Evolutionary conservation across 2,888 invertebrate genomes (phyloP).

Genomic region (Silvanus unidentatus): DNA sequence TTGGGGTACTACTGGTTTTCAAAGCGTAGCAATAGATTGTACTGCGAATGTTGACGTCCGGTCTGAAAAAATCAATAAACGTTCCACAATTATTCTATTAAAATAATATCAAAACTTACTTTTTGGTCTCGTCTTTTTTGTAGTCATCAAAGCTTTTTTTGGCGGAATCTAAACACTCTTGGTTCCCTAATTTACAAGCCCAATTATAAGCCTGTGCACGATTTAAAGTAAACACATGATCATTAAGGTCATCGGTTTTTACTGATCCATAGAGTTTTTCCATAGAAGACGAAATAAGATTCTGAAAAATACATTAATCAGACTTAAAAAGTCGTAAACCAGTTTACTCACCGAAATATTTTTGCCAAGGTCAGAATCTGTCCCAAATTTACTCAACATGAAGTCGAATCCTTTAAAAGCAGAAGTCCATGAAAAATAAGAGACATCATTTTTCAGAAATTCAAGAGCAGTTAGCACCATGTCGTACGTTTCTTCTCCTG

Average conservation of each 20-base stretch:
- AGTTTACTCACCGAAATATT: conserved; percentile 17
- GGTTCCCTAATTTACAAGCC: conserved; percentile 58
- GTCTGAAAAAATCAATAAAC: no score
- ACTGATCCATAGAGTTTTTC: conserved; percentile 47
- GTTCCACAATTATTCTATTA: no score
- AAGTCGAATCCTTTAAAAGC: conserved; percentile 41
- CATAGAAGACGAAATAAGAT: conserved; percentile 37
- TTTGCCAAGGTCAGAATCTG: conserved; percentile 16
- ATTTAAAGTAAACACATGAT: conserved; percentile 54
- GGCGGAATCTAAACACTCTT: conserved; percentile 52
- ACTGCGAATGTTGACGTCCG: not conserved
- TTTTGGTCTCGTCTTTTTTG: not conserved
- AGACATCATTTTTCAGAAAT: conserved; percentile 61
- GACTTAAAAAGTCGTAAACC: not conserved
- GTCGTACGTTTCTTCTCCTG: conserved; percentile 48
- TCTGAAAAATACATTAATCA: not conserved
- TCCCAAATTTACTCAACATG: conserved; percentile 20
- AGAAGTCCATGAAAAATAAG: conserved; percentile 70
- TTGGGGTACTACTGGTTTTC: conserved; percentile 50
- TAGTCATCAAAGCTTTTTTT: conserved; percentile 14
- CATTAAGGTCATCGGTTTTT: conserved; percentile 42
- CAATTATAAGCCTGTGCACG: conserved; percentile 55
- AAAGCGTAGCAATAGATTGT: conserved; percentile 70
- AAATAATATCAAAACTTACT: no score
- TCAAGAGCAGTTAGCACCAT: conserved; percentile 57